Evolutionary conservation across 2,113 vertebrate species (phyloP), one percentile per base, ranked within the genome.

Genomic region (Hypanus sabinus): DNA sequence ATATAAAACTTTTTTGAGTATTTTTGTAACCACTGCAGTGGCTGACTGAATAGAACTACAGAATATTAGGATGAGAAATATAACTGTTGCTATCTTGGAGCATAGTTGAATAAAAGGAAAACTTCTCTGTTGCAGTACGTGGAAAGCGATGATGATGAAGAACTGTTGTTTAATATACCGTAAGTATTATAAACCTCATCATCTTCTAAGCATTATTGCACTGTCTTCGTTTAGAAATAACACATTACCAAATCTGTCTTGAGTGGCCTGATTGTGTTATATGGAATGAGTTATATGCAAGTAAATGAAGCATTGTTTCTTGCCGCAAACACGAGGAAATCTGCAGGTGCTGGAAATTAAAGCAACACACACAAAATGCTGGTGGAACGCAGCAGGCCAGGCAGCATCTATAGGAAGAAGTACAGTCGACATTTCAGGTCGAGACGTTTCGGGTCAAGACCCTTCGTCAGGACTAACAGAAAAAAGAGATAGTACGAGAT

Each of bases 121-220:
- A 92, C 36, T 94, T 46, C 94, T 75, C 94, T 18, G 24, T 60
- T 94, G 81, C 94, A 99, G 98, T 99, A 98, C 94, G 99, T 99
- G 1, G 99, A 99, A 95, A 99, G 99, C 22, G 98, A 99, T 18
- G 97, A 97, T 0, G 98, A 99, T 0, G 98, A 98, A 96, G 99
- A 99, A 95, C 97, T 99, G 94, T 97, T 99, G 94, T 99, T 99
- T 95, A 99, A 99, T 95, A 97, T 99, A 95, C 98, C 99, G 99
- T 99, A 95, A 98, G 99, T 97, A 70, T 94, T 0, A 1, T 3
- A 77, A 60, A 65, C 81, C n/a, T 73, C 24, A 73, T 14, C 16
- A 27, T 1, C 77, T 22, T 60, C 38, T 71, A 62, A 38, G 38
- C 57, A 62, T 83, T 3, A 16, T 36, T 75, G 60, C 16, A 5